Percentiles rank a stretch among this genome's conserved stretches.
Conservation (phyloP, 1,140 invertebrate species). For the Drosophila tristis region DNA sequence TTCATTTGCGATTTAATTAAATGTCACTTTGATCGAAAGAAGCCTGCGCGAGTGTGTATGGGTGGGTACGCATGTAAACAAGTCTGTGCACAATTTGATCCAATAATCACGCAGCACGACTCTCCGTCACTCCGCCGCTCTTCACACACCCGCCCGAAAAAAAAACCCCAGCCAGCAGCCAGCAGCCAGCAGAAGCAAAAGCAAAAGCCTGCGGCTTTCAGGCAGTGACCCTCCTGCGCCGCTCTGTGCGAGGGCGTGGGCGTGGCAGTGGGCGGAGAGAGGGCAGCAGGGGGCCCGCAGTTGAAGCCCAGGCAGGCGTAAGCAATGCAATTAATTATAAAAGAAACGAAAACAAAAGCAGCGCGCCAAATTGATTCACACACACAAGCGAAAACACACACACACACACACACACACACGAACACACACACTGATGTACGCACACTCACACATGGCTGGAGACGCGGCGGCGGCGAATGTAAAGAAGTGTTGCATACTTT, state of each 20-base stretch:
- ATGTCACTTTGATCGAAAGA: conserved; percentile 75
- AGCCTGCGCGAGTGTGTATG: conserved; percentile 36
- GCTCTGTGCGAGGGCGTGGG: too few species aligned
- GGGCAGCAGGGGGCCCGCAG: conserved; percentile 18
- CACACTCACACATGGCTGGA: too few species aligned
- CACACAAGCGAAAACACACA: conserved; percentile 13
- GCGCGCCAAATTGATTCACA: conserved; percentile 65
- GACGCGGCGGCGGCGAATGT: conserved; percentile 17
- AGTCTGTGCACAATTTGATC: conserved; percentile 48
- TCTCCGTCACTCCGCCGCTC: too few species aligned
- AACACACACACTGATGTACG: not conserved
- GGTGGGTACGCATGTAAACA: conserved; percentile 15
- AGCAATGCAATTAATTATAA: conserved; percentile 82
- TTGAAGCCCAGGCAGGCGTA: conserved; percentile 63
- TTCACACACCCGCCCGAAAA: conserved; percentile 4
- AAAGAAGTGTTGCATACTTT: conserved; percentile 77
- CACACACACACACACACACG: conserved; percentile 7
- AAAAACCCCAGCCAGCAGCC: too few species aligned
- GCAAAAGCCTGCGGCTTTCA: too few species aligned
- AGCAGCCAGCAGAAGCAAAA: too few species aligned
- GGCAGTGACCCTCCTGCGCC: too few species aligned
- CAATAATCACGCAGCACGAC: conserved; percentile 63
- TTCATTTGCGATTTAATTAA: conserved; percentile 67
- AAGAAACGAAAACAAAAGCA: conserved; percentile 79
- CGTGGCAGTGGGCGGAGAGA: too few species aligned